Percentiles rank a stretch among this genome's conserved stretches.
phyloP scores from a whole-genome alignment of 1,140 invertebrate species.

The Melipona quadrifasciata region DNA sequence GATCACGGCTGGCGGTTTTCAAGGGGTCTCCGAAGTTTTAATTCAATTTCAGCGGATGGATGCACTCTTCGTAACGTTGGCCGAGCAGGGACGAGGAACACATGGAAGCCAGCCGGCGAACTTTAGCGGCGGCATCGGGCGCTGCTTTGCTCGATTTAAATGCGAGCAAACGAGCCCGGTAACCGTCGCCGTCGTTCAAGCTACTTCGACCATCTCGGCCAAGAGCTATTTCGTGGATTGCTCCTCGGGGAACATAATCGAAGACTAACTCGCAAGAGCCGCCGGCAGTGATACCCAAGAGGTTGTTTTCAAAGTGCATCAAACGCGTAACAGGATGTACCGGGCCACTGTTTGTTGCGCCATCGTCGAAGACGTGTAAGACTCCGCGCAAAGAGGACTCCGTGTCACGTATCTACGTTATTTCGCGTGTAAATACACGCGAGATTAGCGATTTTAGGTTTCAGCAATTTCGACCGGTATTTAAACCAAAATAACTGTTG shows the following conservation, averaged over 20 bases:
- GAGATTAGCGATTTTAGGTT: neutral
- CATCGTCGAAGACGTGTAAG: neutral
- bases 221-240: constrained; percentile 38
- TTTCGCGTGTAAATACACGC: neutral
- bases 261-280: constrained; percentile 38
- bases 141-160: constrained; percentile 56
- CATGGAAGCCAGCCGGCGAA: constrained; percentile 16
- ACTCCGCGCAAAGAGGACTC: neutral
- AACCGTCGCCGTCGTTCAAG: constrained; percentile 48
- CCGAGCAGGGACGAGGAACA: neutral
- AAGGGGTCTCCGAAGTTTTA: constrained; percentile 43
- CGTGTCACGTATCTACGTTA: neutral
- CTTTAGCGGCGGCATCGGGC: constrained; percentile 20
- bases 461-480: neutral
- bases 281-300: constrained; percentile 28
- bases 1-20: constrained; percentile 28
- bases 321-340: constrained; percentile 38
- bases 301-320: constrained; percentile 62
- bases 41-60: constrained; percentile 54
- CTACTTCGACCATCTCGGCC: constrained; percentile 34
- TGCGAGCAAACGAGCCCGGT: constrained; percentile 44
- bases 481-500: no score
- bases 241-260: constrained; percentile 49
- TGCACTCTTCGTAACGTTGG: constrained; percentile 20
- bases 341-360: neutral